phyloP scores from a whole-genome alignment of 2,797 vertebrate genomes.

The Lutjanus campechanus region DNA sequence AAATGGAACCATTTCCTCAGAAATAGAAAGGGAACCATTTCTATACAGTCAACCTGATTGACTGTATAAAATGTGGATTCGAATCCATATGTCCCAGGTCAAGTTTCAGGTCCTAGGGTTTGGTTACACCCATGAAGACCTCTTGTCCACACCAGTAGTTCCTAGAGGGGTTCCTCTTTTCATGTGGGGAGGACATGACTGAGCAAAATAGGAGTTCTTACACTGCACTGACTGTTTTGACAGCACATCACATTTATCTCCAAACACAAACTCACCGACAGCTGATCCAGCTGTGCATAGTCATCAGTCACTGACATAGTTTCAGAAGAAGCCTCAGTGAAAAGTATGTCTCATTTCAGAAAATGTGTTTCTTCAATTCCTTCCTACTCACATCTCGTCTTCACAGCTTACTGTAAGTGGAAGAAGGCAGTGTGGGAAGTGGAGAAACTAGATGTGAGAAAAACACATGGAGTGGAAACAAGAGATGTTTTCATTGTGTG shows the following conservation, averaged over 20 bases:
- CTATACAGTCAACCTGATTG: too few relatives aligned
- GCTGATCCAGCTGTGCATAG: constrained; percentile 22
- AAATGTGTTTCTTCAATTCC: background rate
- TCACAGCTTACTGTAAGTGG: background rate
- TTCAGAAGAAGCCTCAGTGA: background rate
- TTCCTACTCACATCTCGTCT: background rate
- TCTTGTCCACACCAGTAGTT: background rate
- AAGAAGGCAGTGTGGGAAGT: background rate
- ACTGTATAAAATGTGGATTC: too few relatives aligned
- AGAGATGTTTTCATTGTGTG: background rate
- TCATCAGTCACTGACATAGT: constrained; percentile 6
- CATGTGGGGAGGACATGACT: background rate
- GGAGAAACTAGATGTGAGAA: background rate
- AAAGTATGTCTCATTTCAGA: constrained; percentile 17
- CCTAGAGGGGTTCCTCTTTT: constrained; percentile 2
- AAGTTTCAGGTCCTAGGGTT: too few relatives aligned
- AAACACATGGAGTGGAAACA: background rate
- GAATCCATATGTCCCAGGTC: too few relatives aligned
- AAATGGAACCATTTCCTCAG: too few relatives aligned
- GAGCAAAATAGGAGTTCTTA: background rate
- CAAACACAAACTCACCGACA: constrained; percentile 26
- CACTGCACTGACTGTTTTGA: background rate
- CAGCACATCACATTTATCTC: constrained; percentile 22
- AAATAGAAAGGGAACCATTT: too few relatives aligned
- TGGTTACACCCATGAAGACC: background rate